Evolutionary conservation across 2,888 invertebrate species (phyloP), one percentile per base, ranked within the genome.

Genomic region (Eilema caniola): DNA sequence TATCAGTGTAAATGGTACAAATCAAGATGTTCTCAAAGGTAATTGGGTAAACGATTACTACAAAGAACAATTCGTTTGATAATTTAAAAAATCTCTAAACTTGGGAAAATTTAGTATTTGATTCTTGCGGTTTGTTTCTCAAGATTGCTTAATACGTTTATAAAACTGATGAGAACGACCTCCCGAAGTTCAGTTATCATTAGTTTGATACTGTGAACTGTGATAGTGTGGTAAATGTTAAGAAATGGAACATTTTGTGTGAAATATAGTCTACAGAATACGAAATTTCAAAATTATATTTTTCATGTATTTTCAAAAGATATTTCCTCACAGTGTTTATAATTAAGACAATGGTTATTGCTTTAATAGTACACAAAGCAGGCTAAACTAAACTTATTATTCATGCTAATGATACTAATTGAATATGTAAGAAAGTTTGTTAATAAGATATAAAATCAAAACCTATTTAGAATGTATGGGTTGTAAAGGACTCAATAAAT

Each of bases 1-100:
- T 88, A 82, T 81, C 77, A 78, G 76, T 83, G 75, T 74, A 82
- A 84, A 83, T 84, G 83, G 82, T 85, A 85, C 83, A 81, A 83
- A 79, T 83, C 20, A 86, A 85, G 31, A 90, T 90, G 88, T 88
- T 89, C 87, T 85, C 89, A 83, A 89, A 90, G 88, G 87, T 90
- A 88, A 77, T 82, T 81, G 70, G 64, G 74, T 67, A 74, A 83
- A 70, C 62, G 33, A 74, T 62, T 67, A 79, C 75, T 28, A 74
- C 74, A 77, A 74, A 75, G 77, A 75, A 80, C 72, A 74, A 83
- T 81, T 74, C 66, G 28, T 68, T 67, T 73, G 28, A 70, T 74
- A 74, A 77, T 82, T 75, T 70, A 37, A 77, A 80, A 76, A 71
- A 79, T 79, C 71, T 73, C 70, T 73, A 70, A 67, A 76, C 77